phyloP scores from a whole-genome alignment of 2,888 invertebrate genomes.

The Diloba caeruleocephala region DNA sequence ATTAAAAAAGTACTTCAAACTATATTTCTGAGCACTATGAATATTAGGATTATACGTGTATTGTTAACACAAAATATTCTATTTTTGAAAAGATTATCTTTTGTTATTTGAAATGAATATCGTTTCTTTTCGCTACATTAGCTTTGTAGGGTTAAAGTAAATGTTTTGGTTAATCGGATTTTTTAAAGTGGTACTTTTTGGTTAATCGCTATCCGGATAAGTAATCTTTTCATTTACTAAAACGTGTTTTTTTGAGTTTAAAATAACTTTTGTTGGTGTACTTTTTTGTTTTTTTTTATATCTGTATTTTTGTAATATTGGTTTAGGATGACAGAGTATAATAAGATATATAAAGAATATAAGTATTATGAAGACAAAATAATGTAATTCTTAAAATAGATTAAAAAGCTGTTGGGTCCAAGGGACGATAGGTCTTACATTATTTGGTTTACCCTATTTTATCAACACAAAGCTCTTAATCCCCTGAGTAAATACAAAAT shows the following conservation, averaged over 20 bases:
- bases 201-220: slow-evolving; percentile 23
- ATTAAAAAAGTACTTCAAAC: slow-evolving; percentile 10
- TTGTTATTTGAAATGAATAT: slow-evolving; percentile 34
- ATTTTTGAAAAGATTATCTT: slow-evolving; percentile 31
- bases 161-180: slow-evolving; percentile 76
- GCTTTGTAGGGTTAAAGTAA: slow-evolving; percentile 66
- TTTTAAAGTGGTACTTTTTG: slow-evolving; percentile 55
- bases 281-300: too few species aligned
- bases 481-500: not conserved
- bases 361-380: too few species aligned
- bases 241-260: slow-evolving; percentile 2
- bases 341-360: too few species aligned
- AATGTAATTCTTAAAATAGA: too few species aligned
- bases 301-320: not conserved
- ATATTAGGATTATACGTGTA: slow-evolving; percentile 50
- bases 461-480: too few species aligned
- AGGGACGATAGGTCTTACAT: too few species aligned
- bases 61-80: slow-evolving; percentile 41
- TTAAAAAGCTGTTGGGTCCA: too few species aligned
- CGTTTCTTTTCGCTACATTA: slow-evolving; percentile 67
- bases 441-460: too few species aligned
- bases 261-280: slow-evolving; percentile 7
- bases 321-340: not conserved
- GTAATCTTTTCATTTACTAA: slow-evolving; percentile 15
- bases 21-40: slow-evolving; percentile 42